phyloP scores from a whole-genome alignment of 2,113 vertebrate genomes.

The Laticauda laticaudata region DNA sequence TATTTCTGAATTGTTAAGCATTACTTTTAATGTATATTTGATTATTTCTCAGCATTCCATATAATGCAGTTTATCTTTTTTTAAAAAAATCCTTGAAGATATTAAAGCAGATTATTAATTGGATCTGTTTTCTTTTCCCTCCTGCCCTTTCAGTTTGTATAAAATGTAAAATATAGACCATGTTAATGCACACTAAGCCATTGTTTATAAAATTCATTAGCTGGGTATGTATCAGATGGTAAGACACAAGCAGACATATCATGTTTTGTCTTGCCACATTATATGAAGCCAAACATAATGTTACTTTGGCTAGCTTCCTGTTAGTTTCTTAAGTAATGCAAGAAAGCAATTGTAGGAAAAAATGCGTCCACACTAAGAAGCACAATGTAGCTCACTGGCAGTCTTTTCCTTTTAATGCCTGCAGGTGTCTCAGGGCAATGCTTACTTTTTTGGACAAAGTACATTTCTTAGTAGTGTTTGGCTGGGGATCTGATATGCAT shows the following conservation, averaged over 20 bases:
- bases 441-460: not conserved
- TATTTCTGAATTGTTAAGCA: not conserved
- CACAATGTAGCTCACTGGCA: not conserved
- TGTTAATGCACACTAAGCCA: not conserved
- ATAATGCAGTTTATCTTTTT: not conserved
- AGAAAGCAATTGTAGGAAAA: not conserved
- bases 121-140: not conserved
- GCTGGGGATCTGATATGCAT: not conserved
- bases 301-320: not conserved
- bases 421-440: not conserved
- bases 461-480: not conserved
- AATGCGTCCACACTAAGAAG: not conserved
- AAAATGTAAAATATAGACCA: not conserved
- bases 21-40: not conserved
- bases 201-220: not conserved
- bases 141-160: not conserved
- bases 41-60: slow-evolving; percentile 7
- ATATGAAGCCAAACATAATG: not conserved
- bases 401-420: not conserved
- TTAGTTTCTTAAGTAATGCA: not conserved
- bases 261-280: not conserved
- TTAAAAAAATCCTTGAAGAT: not conserved
- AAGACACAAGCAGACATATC: not conserved
- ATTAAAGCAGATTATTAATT: not conserved
- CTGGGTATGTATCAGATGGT: not conserved